Base-by-base conservation (phyloP, 2,113 vertebrate genomes). In the Coreoperca whiteheadi region DNA sequence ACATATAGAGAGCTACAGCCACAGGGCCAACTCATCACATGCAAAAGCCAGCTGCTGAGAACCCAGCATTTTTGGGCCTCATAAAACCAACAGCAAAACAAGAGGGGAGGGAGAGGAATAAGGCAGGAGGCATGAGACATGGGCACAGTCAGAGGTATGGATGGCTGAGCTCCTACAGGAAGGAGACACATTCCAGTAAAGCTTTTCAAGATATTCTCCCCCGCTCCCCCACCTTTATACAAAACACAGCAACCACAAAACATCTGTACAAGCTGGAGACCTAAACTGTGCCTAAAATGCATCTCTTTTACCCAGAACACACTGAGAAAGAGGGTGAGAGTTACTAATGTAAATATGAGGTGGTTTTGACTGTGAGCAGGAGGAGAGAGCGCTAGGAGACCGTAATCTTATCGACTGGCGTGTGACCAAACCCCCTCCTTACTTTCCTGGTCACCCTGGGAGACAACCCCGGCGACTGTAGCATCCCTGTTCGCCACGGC, bases 41-140 rank as follows among this genome's bases (percentile, higher is more conserved):
- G 87, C 80, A 87, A 88, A 88, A 70, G 25, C 70, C 86, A 85
- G 81, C 88, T 92, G 89, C 88, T 72, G 79, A 56, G 89, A 88
- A 86, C 66, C 78, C 39, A 69, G 88, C 78, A 68, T 88, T 86
- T 81, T 51, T 60, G 68, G 82, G 88, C 66, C 92, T 93, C 86
- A 56, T 93, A 94, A 92, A 94, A 92, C 82, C 87, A 82, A 87
- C 80, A 90, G 90, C 90, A 92, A 93, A 89, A 93, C 87, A 91
- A 85, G 70, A 74, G 37, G 73, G 80, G 86, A 76, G 85, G 80
- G 67, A 53, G 79, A 16, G 77, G 68, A 80, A 65, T 74, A 61
- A 84, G 39, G 79, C 80, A 73, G 84, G 76, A 86, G 69, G 83
- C 74, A 60, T 69, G 87, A 87, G 87, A 88, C 91, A 77, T 32